These are phyloP conservation scores for Mormyrus proboscirostris DNA, from an alignment of 2,797 vertebrate species.

Conservation along the genomic window DNA sequence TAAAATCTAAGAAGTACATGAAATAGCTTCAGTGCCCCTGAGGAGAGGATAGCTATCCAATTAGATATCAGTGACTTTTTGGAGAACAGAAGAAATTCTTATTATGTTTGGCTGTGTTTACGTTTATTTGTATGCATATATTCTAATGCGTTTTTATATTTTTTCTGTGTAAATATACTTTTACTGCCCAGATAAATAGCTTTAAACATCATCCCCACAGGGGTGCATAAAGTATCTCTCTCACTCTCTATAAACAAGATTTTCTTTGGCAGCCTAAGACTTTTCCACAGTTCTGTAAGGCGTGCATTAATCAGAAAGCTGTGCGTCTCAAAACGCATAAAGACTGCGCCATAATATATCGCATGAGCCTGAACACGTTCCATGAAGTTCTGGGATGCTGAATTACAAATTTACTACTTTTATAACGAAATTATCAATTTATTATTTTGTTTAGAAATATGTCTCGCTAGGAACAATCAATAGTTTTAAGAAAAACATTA, in stretches of 20 bases:
- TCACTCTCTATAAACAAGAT: not conserved
- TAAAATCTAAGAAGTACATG: not conserved
- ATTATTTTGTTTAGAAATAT: not conserved
- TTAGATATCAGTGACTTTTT: not conserved
- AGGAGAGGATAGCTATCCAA: not conserved
- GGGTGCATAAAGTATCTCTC: not conserved
- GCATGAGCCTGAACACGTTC: not conserved
- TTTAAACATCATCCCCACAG: not conserved
- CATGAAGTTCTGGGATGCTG: not conserved
- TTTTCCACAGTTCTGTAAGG: not conserved
- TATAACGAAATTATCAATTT: not conserved
- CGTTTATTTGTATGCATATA: not conserved
- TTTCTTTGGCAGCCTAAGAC: not conserved
- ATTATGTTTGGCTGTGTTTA: not conserved
- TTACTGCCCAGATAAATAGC: not conserved
- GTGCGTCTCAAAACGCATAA: not conserved
- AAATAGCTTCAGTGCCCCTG: not conserved
- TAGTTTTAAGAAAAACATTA: not conserved
- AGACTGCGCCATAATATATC: not conserved
- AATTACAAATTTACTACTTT: not conserved
- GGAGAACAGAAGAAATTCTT: not conserved
- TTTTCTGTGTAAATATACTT: not conserved
- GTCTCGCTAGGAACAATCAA: not conserved
- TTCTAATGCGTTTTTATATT: not conserved
- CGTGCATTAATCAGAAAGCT: not conserved